Base-by-base conservation (phyloP, 2,888 invertebrate genomes). In the Globia sparganii region DNA sequence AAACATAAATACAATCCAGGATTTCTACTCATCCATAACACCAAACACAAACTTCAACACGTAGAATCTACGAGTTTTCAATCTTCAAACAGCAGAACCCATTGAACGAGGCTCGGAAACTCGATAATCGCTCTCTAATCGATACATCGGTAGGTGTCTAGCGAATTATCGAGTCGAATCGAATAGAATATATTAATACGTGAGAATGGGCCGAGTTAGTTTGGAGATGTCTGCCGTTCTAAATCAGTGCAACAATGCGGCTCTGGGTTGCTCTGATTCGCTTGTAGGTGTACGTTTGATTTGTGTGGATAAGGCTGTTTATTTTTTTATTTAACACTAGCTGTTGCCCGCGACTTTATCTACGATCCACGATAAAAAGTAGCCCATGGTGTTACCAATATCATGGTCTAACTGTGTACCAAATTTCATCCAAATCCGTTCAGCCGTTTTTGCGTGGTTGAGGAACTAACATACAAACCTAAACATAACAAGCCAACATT, bases 181-280 rank as follows among this genome's bases (percentile, higher is more conserved):
- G 94, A 95, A 95, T 95, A 94, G 95, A 96, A 96, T 96, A 96
- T 96, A 96, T 96, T 96, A 96, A 96, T 96, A 96, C 95, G 95
- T 95, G 96, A 94, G 95, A 94, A 94, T 87, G 85, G 90, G 87
- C 80, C 67, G 88, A 89, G 86, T 85, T 90, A 90, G 90, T 89
- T 90, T 89, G 90, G 91, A 90, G 95, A 96, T 95, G 95, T 95
- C 95, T 95, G 94, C 94, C 93, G 95, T 90, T 94, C 94, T 95
- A 95, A 95, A 95, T 95, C 95, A 94, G 93, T 91, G 94, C 94
- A 95, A 95, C 89, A 88, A 96, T 96, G 96, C 94, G 90, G 90
- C 90, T 91, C 93, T 91, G 92, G 94, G 91, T 88, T 93, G 94
- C 92, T 95, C 94, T 93, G 95, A 95, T 96, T 96, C 91, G 93